Base-by-base conservation (phyloP, 2,113 vertebrate genomes). In the Chaenogobius annularis region DNA sequence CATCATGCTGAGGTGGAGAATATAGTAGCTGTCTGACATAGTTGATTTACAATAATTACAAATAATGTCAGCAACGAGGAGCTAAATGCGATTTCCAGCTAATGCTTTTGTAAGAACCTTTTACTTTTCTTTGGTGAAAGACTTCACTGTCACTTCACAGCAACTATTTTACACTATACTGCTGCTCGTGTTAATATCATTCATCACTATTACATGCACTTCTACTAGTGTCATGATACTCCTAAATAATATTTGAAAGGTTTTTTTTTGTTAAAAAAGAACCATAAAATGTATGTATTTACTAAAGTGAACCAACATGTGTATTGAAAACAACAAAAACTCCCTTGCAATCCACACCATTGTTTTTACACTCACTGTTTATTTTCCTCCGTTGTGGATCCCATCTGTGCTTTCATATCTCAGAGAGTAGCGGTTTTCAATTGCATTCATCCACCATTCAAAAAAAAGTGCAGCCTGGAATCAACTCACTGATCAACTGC, bases 341-440 rank as follows among this genome's bases (percentile, higher is more conserved):
- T 61, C 62, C 40, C 40, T n/a, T 20, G 62, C 44, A 43, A 65
- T n/a, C 40, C 19, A 44, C 62, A 63, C 26, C 70, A 37, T 31
- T 54, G 69, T 70, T 67, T 50, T 67, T 50, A 71, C 55, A 50
- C 72, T 73, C 19, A 55, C 55, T 54, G 8, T 8, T 55, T 75
- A 63, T 68, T 76, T 73, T 50, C 50, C 48, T 67, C 68, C 26
- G 31, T 64, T 66, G 68, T 70, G 74, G 80, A 83, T 82, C 61
- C 74, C 61, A 78, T 72, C 68, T 47, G 26, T 1, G 31, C 62
- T 62, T 83, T 65, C 23, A 70, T 74, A 72, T 79, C 56, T 31
- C 35, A 37, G 64, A 67, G 26, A 79, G 7, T 52, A 70, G 66
- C 62, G 61, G 55, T 52, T 68, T 23, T 69, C 61, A 61, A 70